Conservation (phyloP, 35 echinoderm and acorn worm genomes). For the Ptychodera flava region DNA sequence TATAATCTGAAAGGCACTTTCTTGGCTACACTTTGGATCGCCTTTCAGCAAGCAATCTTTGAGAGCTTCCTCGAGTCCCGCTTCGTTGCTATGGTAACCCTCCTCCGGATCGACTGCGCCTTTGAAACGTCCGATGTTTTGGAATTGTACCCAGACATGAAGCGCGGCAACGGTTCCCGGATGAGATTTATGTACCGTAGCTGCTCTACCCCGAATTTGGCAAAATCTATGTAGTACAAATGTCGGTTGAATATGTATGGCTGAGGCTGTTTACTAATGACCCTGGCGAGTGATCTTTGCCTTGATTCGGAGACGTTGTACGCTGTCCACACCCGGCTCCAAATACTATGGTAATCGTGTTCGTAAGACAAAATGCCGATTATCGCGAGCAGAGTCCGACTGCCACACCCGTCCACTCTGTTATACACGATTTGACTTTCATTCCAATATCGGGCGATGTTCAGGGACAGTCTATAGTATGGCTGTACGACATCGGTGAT, state of each 20-base stretch:
- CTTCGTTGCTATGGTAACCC: background rate
- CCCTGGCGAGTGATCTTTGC: background rate
- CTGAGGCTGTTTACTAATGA: background rate
- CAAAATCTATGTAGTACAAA: background rate
- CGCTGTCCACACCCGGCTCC: background rate
- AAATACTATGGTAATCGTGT: background rate
- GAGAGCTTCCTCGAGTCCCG: background rate
- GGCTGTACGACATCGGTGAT: background rate
- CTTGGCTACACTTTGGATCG: background rate
- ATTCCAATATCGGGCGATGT: background rate
- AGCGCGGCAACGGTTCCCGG: background rate
- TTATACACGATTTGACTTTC: background rate
- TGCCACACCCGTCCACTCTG: background rate
- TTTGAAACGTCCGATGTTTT: background rate
- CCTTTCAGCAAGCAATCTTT: background rate
- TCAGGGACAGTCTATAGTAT: background rate
- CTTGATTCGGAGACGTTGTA: background rate
- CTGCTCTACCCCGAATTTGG: background rate
- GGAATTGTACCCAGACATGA: background rate
- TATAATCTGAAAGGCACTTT: background rate
- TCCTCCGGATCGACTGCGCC: no score
- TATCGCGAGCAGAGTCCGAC: background rate
- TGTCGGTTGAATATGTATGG: background rate
- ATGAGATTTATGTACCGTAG: background rate
- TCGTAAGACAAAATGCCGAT: background rate